Conservation (phyloP, 2,888 invertebrate species). For the Cordilura impudica region DNA sequence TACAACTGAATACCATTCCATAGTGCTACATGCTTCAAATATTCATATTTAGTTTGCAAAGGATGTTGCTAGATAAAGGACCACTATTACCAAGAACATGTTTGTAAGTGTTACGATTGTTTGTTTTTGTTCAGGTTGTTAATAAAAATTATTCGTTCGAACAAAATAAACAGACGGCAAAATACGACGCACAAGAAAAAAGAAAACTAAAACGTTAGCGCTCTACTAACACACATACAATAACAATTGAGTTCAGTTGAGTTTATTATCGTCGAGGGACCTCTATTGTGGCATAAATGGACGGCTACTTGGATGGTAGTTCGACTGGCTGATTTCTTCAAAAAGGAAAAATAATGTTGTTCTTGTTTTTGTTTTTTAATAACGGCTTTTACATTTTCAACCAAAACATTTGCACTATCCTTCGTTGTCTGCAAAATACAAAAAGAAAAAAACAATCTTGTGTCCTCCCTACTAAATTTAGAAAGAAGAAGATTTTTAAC, state of each 20-base stretch:
- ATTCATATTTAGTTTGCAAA: background rate
- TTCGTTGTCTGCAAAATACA: background rate
- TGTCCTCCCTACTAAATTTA: background rate
- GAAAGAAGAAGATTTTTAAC: background rate
- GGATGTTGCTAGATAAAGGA: slow-evolving; percentile 5
- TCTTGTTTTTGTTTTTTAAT: background rate
- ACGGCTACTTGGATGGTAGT: background rate
- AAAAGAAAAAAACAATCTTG: background rate
- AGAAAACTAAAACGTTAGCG: background rate
- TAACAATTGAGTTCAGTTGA: slow-evolving; percentile 24
- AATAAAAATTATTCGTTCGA: slow-evolving; percentile 32
- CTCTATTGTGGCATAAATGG: background rate
- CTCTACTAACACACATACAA: slow-evolving; percentile 21
- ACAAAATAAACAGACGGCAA: slow-evolving; percentile 16
- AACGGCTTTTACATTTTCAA: background rate
- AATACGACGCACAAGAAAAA: background rate
- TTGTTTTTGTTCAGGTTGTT: background rate
- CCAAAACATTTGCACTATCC: background rate
- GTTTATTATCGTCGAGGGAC: slow-evolving; percentile 42
- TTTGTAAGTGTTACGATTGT: background rate
- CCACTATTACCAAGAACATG: background rate
- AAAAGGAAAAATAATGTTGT: too few species aligned
- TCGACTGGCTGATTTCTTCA: background rate
- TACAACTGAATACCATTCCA: background rate
- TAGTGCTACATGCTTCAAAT: too few species aligned